Conservation (phyloP, 1,140 invertebrate genomes). For the Phymorhynchus buccinoides region DNA sequence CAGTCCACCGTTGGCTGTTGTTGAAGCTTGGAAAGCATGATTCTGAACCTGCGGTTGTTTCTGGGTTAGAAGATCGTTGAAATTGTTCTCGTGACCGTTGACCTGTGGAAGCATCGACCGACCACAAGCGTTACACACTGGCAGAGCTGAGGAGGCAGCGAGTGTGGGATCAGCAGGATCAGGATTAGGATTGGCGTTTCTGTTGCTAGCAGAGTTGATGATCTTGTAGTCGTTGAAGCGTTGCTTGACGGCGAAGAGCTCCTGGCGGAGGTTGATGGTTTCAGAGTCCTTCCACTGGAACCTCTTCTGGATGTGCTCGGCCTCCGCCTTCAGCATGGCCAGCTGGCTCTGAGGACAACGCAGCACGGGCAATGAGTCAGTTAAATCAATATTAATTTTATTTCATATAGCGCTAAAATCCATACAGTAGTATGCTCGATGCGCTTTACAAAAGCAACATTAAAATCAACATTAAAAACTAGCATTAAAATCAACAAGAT, state of each 20-base stretch:
- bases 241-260: slow-evolving; percentile 19
- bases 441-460: no score
- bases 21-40: no score
- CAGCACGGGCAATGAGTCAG: no score
- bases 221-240: not conserved
- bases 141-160: not conserved
- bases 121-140: not conserved
- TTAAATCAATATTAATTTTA: no score
- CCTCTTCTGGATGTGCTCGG: slow-evolving; percentile 41
- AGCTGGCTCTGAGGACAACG: slow-evolving; percentile 26
- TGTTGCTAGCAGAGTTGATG: not conserved
- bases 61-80: no score
- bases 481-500: no score
- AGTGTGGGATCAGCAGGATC: not conserved
- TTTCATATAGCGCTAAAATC: no score
- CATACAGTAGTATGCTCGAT: no score
- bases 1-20: not conserved
- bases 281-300: slow-evolving; percentile 41
- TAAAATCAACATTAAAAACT: no score
- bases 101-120: not conserved
- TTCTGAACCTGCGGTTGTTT: no score
- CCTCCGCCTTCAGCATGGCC: slow-evolving; percentile 39
- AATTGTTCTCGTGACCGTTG: no score
- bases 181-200: no score
- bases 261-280: slow-evolving; percentile 5